Percentiles rank a stretch among this genome's conserved stretches.
Conservation (phyloP, 2,888 invertebrate genomes). For the Dermolepida albohirtum region DNA sequence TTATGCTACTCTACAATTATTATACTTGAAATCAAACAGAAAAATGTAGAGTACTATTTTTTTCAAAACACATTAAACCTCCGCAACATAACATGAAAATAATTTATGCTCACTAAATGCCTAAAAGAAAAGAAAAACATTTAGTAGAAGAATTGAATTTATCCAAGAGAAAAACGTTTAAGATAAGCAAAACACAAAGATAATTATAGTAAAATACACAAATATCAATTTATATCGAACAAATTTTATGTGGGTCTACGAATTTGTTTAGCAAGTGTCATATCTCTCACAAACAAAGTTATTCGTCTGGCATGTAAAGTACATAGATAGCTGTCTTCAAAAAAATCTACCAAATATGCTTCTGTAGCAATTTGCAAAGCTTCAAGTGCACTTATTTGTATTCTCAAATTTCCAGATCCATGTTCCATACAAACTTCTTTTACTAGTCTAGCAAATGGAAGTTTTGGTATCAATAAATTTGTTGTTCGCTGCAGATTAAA, state of each 20-base stretch:
- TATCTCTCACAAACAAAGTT: slow-evolving; percentile 65
- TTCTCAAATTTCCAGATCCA: slow-evolving; percentile 47
- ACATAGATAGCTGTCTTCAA: slow-evolving; percentile 65
- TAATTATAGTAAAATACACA: no score
- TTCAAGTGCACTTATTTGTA: slow-evolving; percentile 62
- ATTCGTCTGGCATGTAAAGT: slow-evolving; percentile 64
- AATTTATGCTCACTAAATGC: no score
- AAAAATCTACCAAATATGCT: slow-evolving; percentile 65
- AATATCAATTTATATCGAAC: no score
- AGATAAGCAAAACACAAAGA: no score
- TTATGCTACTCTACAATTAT: no score
- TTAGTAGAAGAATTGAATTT: no score
- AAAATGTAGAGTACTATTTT: no score
- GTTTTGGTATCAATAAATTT: slow-evolving; percentile 62
- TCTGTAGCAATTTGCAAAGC: slow-evolving; percentile 67
- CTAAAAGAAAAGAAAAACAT: no score
- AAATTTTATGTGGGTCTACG: background rate
- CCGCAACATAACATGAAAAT: no score
- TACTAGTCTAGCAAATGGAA: slow-evolving; percentile 64
- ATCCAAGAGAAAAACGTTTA: no score
- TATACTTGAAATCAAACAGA: no score
- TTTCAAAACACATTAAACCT: no score
- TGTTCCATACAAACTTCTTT: slow-evolving; percentile 60
- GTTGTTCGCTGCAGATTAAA: slow-evolving; percentile 53
- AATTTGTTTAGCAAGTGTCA: slow-evolving; percentile 56